Evolutionary conservation across 2,888 invertebrate genomes (phyloP).

Genomic region (Archips crataeganus): DNA sequence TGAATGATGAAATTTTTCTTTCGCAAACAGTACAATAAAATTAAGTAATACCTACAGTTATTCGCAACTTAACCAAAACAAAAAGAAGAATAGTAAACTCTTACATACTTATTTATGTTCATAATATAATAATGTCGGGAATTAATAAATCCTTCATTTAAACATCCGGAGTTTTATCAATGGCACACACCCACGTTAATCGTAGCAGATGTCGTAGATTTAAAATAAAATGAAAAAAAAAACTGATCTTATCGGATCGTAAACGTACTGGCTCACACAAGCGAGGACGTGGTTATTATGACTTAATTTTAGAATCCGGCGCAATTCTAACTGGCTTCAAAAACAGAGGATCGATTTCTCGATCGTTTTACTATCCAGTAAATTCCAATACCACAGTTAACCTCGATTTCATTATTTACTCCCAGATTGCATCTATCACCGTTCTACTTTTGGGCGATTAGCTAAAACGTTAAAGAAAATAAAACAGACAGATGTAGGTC

Average conservation of each 20-base stretch:
- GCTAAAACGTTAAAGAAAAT: constrained; percentile 56
- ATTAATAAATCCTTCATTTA: neutral
- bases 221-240: neutral
- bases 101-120: too few relatives aligned
- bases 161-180: constrained; percentile 11
- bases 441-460: constrained; percentile 57
- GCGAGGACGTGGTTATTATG: neutral
- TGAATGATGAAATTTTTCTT: too few relatives aligned
- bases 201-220: constrained; percentile 1
- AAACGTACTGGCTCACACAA: neutral
- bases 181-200: constrained; percentile 6
- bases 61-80: neutral
- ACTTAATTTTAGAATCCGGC: constrained; percentile 10
- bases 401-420: constrained; percentile 41
- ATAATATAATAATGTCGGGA: too few relatives aligned
- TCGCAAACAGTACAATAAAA: too few relatives aligned
- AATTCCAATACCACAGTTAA: constrained; percentile 39
- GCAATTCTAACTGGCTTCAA: constrained; percentile 6
- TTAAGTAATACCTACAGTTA: too few relatives aligned
- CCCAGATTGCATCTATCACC: constrained; percentile 38
- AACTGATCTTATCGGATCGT: neutral
- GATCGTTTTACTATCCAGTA: constrained; percentile 26
- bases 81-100: neutral
- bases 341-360: constrained; percentile 23
- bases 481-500: constrained; percentile 67